Percentiles rank a stretch among this genome's conserved stretches.
Conservation (phyloP, 2,888 invertebrate genomes). For the Sminthurinus aureus region DNA sequence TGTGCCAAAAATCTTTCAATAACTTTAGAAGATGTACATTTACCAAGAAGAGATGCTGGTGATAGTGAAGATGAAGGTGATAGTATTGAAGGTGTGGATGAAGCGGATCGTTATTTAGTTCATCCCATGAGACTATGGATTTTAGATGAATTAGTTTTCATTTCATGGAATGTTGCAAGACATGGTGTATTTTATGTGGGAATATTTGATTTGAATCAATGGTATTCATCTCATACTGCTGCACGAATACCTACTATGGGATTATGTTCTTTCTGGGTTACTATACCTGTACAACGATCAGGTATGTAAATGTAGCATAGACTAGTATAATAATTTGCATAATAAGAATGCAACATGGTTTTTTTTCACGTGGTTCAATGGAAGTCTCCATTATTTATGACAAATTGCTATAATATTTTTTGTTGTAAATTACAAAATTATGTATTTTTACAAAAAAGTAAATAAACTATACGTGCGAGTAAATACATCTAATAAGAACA, state of each 20-base stretch:
- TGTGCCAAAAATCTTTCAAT: conserved; percentile 49
- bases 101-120: conserved; percentile 42
- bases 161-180: conserved; percentile 55
- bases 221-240: conserved; percentile 95
- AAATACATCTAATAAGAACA: too few species aligned
- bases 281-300: conserved; percentile 52
- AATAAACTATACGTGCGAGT: too few species aligned
- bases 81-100: neutral
- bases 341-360: too few species aligned
- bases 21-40: conserved; percentile 51
- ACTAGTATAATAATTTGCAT: too few species aligned
- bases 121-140: conserved; percentile 56
- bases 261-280: conserved; percentile 57
- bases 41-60: conserved; percentile 36
- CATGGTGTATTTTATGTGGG: conserved; percentile 56
- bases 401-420: too few species aligned
- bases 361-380: too few species aligned
- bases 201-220: conserved; percentile 90
- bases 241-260: conserved; percentile 47
- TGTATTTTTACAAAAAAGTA: conserved; percentile 65
- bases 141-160: conserved; percentile 51
- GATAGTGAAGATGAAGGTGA: conserved; percentile 39
- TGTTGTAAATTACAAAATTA: conserved; percentile 58
- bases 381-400: neutral
- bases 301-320: conserved; percentile 26